Evolutionary conservation across 2,888 invertebrate genomes (phyloP), one percentile per base, ranked within the genome.

Genomic region (Drosophila picticornis): DNA sequence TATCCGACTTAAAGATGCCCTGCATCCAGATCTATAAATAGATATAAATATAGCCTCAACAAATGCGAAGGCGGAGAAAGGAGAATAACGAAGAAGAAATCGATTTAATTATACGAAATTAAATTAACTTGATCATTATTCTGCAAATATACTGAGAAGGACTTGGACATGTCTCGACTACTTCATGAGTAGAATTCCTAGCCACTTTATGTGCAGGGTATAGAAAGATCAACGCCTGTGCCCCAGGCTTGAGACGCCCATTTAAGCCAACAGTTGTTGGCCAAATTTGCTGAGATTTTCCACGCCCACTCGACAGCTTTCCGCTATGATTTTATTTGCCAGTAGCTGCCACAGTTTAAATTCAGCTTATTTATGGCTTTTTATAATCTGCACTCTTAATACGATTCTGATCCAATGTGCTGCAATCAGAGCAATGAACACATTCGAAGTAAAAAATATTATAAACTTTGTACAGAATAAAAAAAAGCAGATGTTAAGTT

Each of bases 181-280:
- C 10, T n/a, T 13, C 1, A 4, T 13, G n/a, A 4, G 4, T 10
- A n/a, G 9, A n/a, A 4, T 10, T 4, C 22, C 4, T 25, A 11
- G 16, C 16, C 25, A 16, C 25, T 46, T 27, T 4, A 25, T 9
- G 13, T 16, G 4, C 22, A 46, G 46, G 46, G 46, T 46, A 46
- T 46, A 16, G 16, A 46, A 4, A 46, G 9, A 46, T 16, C 16
- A 46, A 25, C 46, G 25, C 16, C 16, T 46, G 25, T 25, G 46
- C 46, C 25, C 22, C 25, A 25, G 22, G 22, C 25, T 46, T 64
- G 31, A 31, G 64, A 74, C 82, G 82, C 82, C 83, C 83, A 85
- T 81, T 83, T 83, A 52, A 66, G 71, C 60, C 74, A 74, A 71
- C 74, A 77, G 82, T 84, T 77, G 82, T 67, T 81, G 79, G 57